A percentile compares a stretch with the other conserved stretches of the same genome.
phyloP scores from a whole-genome alignment of 2,113 vertebrate species.

The Microtus montanus region DNA sequence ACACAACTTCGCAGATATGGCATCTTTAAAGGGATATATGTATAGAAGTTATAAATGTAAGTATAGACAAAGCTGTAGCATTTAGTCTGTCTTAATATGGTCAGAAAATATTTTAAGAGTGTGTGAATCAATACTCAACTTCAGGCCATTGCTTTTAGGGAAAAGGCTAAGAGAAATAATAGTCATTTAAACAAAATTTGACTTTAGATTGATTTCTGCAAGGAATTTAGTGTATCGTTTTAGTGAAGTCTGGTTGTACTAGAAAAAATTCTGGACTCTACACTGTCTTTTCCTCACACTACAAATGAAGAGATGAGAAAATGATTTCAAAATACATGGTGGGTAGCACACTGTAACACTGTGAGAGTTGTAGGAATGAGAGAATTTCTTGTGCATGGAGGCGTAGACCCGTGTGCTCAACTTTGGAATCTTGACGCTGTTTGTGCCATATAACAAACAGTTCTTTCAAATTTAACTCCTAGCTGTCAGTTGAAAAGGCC shows the following conservation, averaged over 20 bases:
- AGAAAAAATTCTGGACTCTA: rapidly evolving
- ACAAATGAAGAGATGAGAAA: neutral
- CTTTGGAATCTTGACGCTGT: constrained; percentile 33
- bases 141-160: neutral
- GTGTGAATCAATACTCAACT: neutral
- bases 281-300: neutral
- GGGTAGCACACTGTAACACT: rapidly evolving
- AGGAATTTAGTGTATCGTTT: neutral
- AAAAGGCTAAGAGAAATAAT: neutral
- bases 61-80: neutral
- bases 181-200: constrained; percentile 7
- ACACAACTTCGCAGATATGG: constrained; percentile 40
- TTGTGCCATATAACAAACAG: constrained; percentile 64
- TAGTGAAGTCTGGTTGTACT: neutral
- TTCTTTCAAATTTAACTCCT: constrained; percentile 70
- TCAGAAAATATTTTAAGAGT: constrained; percentile 36
- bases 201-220: neutral
- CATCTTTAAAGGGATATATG: constrained; percentile 38
- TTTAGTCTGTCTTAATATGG: neutral
- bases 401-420: neutral
- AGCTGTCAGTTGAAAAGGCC: constrained; percentile 79
- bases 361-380: neutral
- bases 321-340: neutral
- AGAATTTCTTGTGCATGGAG: neutral
- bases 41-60: constrained; percentile 39